Evolutionary conservation across 2,797 vertebrate species (phyloP).

Genomic region (Anguilla marmorata): DNA sequence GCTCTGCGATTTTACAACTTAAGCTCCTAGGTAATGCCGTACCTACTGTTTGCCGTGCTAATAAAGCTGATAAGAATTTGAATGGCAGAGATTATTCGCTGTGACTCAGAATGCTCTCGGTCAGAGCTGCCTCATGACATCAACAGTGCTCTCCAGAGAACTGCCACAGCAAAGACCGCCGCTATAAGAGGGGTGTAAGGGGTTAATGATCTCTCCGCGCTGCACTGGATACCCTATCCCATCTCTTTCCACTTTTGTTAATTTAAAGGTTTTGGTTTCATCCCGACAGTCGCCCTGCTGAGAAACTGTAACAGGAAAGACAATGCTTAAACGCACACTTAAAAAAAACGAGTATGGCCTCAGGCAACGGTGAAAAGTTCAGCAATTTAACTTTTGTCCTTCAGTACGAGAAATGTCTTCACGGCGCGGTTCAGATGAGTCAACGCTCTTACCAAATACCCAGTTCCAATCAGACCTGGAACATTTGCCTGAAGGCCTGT

Average conservation of each 20-base stretch:
- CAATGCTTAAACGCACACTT: background rate
- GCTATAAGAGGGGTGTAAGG: background rate
- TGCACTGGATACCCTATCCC: background rate
- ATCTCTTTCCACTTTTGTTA: background rate
- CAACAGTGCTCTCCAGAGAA: background rate
- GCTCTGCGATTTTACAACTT: background rate
- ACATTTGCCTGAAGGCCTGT: background rate
- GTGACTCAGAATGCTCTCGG: background rate
- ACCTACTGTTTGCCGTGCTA: background rate
- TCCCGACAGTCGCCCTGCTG: background rate
- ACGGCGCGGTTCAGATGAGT: background rate
- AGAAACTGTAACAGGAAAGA: background rate
- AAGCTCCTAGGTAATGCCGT: background rate
- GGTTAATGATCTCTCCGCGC: background rate
- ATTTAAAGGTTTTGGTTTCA: background rate
- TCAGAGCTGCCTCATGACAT: background rate
- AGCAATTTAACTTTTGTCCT: background rate
- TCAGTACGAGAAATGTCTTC: background rate
- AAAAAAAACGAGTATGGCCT: background rate
- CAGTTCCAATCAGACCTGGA: background rate
- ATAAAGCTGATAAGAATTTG: background rate
- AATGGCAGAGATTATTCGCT: background rate
- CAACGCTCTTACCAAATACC: background rate
- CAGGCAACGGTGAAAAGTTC: background rate
- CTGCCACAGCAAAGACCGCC: background rate